Percentiles rank a stretch among this genome's conserved stretches.
These are phyloP conservation scores for Plebejus anna DNA, from an alignment of 2,888 invertebrate species.

Conservation along the genomic window DNA sequence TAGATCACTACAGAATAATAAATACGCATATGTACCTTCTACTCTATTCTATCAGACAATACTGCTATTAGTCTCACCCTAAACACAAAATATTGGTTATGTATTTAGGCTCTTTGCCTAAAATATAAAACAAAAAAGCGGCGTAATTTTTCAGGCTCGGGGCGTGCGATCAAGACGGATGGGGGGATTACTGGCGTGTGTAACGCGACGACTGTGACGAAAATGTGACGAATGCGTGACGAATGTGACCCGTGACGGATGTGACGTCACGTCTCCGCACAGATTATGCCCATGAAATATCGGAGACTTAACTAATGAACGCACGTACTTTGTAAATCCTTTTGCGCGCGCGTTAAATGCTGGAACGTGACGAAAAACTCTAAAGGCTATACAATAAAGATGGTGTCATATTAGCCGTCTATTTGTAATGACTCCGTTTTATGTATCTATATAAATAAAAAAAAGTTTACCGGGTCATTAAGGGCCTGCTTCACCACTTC, in stretches of 20 bases:
- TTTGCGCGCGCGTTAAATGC: neutral
- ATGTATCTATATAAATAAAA: no score
- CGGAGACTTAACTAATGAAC: conserved; percentile 14
- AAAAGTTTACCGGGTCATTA: no score
- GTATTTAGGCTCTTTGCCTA: neutral
- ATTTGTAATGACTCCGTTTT: neutral
- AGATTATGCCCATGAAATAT: conserved; percentile 25
- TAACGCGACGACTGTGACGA: conserved; percentile 35
- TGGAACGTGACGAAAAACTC: neutral
- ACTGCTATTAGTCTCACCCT: neutral
- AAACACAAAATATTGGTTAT: conserved; percentile 27
- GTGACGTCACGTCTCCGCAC: conserved; percentile 33
- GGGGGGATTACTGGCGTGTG: conserved; percentile 40
- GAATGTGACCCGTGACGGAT: conserved; percentile 27
- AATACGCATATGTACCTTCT: no score
- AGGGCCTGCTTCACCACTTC: no score
- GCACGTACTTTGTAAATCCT: conserved; percentile 6
- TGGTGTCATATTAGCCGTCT: neutral
- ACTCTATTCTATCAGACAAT: no score
- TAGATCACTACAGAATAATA: no score
- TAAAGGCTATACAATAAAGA: neutral
- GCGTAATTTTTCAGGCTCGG: conserved; percentile 42
- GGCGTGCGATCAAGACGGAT: conserved; percentile 42
- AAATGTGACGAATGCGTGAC: conserved; percentile 31
- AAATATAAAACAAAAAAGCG: conserved; percentile 34